phyloP scores from a whole-genome alignment of 1,140 invertebrate species.

The Dendrolimus kikuchii region DNA sequence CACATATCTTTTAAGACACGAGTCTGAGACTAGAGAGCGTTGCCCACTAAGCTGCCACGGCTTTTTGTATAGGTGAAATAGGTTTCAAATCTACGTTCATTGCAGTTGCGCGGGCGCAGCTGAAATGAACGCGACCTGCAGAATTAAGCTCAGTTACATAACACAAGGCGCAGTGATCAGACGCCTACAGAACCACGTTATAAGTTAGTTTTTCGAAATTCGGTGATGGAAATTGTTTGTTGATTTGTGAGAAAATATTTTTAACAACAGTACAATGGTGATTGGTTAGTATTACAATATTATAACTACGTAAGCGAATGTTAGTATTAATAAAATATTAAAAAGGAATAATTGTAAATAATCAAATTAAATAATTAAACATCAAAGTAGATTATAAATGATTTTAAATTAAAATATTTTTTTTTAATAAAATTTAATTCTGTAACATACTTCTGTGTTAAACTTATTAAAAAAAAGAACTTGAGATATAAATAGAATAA shows the following conservation, averaged over 20 bases:
- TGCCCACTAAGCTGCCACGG: no score
- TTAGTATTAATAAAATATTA: neutral
- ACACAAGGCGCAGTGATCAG: slow-evolving; percentile 20
- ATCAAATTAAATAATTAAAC: slow-evolving; percentile 1
- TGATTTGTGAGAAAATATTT: no score
- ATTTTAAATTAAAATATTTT: neutral
- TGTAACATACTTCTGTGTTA: no score
- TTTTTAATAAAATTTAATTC: no score
- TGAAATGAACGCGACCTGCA: slow-evolving; percentile 9
- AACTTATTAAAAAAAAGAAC: no score
- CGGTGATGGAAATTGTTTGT: no score
- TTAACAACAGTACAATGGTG: no score
- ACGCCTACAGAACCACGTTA: slow-evolving; percentile 10
- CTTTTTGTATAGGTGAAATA: neutral
- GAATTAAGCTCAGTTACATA: slow-evolving; percentile 28
- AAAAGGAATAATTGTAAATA: neutral
- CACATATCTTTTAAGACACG: no score
- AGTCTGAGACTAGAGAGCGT: no score
- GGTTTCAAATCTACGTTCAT: neutral
- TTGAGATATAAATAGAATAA: no score
- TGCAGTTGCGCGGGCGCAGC: slow-evolving; percentile 10
- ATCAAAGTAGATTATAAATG: neutral
- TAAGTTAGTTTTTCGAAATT: neutral
- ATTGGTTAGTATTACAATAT: no score
- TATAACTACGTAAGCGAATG: no score